phyloP scores from a whole-genome alignment of 1,140 invertebrate genomes.

The Bactericera cockerelli region DNA sequence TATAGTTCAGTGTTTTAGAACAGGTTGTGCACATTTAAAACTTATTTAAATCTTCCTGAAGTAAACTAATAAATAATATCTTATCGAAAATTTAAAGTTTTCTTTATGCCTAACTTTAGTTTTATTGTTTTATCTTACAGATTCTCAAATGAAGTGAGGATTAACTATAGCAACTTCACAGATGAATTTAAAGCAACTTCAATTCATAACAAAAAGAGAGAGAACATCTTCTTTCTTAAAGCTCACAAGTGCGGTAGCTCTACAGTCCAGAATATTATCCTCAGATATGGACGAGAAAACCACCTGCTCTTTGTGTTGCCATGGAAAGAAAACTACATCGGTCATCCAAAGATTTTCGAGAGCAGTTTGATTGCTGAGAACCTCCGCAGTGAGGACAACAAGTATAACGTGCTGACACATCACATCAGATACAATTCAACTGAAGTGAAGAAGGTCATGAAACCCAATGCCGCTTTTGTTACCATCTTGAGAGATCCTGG shows the following conservation, averaged over 20 bases:
- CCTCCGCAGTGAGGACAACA: slow-evolving; percentile 8
- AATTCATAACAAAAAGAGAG: neutral
- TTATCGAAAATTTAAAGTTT: too few relatives aligned
- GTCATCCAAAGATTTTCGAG: slow-evolving; percentile 20
- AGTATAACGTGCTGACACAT: slow-evolving; percentile 24
- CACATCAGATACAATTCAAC: slow-evolving; percentile 26
- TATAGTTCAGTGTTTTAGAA: too few relatives aligned
- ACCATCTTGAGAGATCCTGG: slow-evolving; percentile 31
- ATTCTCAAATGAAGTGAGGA: slow-evolving; percentile 32
- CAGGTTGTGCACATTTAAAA: too few relatives aligned
- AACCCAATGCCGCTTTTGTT: slow-evolving; percentile 26
- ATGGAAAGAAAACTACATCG: slow-evolving; percentile 27
- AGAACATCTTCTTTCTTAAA: slow-evolving; percentile 29
- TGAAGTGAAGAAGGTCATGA: slow-evolving; percentile 26
- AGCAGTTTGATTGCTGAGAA: slow-evolving; percentile 15
- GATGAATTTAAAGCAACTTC: too few relatives aligned
- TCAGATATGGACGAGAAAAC: slow-evolving; percentile 29
- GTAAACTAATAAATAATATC: too few relatives aligned
- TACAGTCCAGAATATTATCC: slow-evolving; percentile 33
- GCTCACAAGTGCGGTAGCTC: slow-evolving; percentile 36
- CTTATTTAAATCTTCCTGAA: too few relatives aligned
- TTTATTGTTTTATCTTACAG: slow-evolving; percentile 37
- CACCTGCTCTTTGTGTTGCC: slow-evolving; percentile 31
- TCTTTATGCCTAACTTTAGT: too few relatives aligned
- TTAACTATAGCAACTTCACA: too few relatives aligned